Percentiles rank a stretch among this genome's conserved stretches.
Evolutionary conservation across 2,797 vertebrate species (phyloP).

Genomic region (Propithecus perrieri): DNA sequence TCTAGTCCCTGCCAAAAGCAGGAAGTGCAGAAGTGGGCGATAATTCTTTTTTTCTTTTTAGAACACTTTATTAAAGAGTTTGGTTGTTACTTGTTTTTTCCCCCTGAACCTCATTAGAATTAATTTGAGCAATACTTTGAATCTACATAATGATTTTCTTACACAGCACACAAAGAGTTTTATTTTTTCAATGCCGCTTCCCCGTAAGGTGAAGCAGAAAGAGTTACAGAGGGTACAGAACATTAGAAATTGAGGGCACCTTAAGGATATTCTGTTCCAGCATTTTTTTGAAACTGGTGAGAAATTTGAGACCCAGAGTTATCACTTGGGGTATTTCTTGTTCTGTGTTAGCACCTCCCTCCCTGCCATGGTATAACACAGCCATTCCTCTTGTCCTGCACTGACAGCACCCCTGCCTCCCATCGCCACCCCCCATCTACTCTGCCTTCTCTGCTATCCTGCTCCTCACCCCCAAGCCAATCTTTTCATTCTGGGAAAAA

Average conservation of each 20-base stretch:
- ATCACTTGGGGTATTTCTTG: background rate
- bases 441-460: background rate
- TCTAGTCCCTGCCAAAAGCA: conserved; percentile 81
- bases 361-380: accelerated
- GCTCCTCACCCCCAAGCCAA: background rate
- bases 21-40: conserved; percentile 83
- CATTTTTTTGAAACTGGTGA: background rate
- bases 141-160: conserved; percentile 69
- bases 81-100: conserved; percentile 73
- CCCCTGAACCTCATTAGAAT: conserved; percentile 79
- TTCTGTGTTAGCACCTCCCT: background rate
- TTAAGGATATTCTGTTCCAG: background rate
- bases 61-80: conserved; percentile 83
- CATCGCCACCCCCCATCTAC: too few relatives aligned
- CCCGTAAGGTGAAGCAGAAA: background rate
- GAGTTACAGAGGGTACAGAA: background rate
- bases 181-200: conserved; percentile 24
- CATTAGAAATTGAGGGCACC: background rate
- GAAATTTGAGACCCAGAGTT: background rate
- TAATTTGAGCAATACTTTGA: conserved; percentile 75
- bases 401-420: background rate
- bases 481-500: background rate
- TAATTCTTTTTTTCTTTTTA: conserved; percentile 81
- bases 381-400: background rate
- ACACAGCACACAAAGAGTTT: conserved; percentile 29